Evolutionary conservation across 2,113 vertebrate species (phyloP).

Genomic region (Machaerirhynchus nigripectus): DNA sequence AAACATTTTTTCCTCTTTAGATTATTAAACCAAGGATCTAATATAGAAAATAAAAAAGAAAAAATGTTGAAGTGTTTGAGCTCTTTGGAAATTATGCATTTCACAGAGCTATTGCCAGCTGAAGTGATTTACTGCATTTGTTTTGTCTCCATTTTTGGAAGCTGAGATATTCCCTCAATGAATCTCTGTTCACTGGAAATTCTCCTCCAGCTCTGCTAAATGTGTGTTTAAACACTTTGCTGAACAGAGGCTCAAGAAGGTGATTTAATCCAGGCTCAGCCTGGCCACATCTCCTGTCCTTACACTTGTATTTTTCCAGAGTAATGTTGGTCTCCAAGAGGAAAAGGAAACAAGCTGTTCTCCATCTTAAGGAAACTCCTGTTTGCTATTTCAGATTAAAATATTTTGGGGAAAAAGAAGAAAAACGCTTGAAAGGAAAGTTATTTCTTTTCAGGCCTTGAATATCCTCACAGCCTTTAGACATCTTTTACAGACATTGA

Average conservation of each 20-base stretch:
- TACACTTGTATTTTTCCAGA: background rate
- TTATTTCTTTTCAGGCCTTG: background rate
- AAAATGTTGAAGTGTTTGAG: background rate
- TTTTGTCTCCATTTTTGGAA: background rate
- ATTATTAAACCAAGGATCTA: background rate
- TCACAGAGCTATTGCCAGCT: background rate
- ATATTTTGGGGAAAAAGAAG: background rate
- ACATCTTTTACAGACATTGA: accelerated
- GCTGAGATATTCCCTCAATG: background rate
- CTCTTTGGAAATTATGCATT: background rate
- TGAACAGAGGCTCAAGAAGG: background rate
- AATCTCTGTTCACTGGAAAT: background rate
- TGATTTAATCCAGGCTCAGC: background rate
- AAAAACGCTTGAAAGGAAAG: background rate
- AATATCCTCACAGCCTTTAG: background rate
- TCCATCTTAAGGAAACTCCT: background rate
- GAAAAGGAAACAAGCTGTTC: background rate
- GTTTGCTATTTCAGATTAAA: background rate
- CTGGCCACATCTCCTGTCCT: background rate
- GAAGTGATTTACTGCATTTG: background rate
- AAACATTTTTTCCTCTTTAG: background rate
- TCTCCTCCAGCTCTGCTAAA: background rate
- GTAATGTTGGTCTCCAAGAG: background rate
- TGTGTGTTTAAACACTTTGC: background rate
- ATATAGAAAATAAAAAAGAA: background rate